phyloP scores from a whole-genome alignment of 2,888 invertebrate genomes.

The Philonicus albiceps region DNA sequence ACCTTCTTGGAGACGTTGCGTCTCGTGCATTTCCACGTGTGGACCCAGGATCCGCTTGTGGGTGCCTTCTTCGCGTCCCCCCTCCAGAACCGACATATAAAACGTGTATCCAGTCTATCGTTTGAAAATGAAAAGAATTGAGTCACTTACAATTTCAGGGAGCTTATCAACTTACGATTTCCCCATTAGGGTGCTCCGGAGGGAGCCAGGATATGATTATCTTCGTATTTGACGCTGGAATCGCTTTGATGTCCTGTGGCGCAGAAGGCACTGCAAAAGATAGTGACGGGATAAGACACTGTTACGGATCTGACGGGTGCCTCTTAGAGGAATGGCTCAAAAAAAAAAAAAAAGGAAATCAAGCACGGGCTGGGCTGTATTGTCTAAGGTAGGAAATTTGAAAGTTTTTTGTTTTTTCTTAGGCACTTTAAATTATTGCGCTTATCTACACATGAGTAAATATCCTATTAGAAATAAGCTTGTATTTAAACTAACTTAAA shows the following conservation, averaged over 20 bases:
- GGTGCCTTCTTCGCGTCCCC: conserved; percentile 79
- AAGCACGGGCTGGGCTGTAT: too few species aligned
- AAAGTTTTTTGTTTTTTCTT: too few species aligned
- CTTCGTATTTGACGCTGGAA: conserved; percentile 83
- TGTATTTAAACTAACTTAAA: too few species aligned
- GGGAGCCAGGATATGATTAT: conserved; percentile 91
- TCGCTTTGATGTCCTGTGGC: conserved; percentile 90
- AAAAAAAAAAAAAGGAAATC: background rate
- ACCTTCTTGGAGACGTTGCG: conserved; percentile 73
- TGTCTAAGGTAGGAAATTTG: background rate
- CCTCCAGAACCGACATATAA: conserved; percentile 81
- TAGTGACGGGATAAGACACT: background rate
- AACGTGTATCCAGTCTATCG: conserved; percentile 74
- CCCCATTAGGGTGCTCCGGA: conserved; percentile 83
- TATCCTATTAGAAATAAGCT: too few species aligned
- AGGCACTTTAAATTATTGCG: too few species aligned
- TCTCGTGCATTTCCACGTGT: conserved; percentile 75
- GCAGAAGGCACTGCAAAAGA: conserved; percentile 78
- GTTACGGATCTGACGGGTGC: background rate
- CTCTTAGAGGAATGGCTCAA: background rate
- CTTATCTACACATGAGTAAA: too few species aligned
- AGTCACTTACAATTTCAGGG: background rate
- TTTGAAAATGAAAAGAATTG: background rate
- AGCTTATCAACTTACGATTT: conserved; percentile 66
- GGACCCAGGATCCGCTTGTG: conserved; percentile 78